These are phyloP conservation scores for Brachionus plicatilis DNA, from an alignment of 1,140 invertebrate species.

Conservation along the genomic window DNA sequence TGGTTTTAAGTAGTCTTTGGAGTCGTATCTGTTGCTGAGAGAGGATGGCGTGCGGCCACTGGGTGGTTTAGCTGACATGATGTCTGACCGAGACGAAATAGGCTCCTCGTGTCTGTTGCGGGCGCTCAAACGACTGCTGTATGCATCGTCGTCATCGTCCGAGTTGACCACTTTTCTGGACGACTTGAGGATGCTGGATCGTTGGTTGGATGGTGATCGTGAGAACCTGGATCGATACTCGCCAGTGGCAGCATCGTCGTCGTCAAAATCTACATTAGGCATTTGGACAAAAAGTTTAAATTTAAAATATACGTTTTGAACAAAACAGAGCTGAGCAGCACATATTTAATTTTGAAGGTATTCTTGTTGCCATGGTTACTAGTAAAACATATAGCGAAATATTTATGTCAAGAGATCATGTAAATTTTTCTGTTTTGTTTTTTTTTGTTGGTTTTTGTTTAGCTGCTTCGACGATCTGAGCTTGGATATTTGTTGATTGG, in stretches of 20 bases:
- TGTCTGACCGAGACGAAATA: neutral
- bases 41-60: neutral
- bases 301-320: neutral
- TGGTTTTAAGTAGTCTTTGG: neutral
- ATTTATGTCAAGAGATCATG: slow-evolving; percentile 31
- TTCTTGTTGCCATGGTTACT: slow-evolving; percentile 8
- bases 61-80: slow-evolving; percentile 6
- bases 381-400: neutral
- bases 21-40: neutral
- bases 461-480: neutral
- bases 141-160: neutral
- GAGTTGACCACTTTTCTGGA: neutral
- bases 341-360: slow-evolving; percentile 4
- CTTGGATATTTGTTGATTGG: neutral
- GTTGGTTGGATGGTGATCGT: neutral
- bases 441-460: neutral
- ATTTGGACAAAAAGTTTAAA: neutral
- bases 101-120: neutral
- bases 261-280: slow-evolving; percentile 19
- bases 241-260: neutral
- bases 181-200: neutral
- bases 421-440: neutral
- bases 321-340: neutral
- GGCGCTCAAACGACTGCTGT: neutral
- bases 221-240: neutral